A percentile compares a stretch with the other conserved stretches of the same genome.
Conservation (phyloP, 2,797 vertebrate genomes). For the Aerospiza tachiro region DNA sequence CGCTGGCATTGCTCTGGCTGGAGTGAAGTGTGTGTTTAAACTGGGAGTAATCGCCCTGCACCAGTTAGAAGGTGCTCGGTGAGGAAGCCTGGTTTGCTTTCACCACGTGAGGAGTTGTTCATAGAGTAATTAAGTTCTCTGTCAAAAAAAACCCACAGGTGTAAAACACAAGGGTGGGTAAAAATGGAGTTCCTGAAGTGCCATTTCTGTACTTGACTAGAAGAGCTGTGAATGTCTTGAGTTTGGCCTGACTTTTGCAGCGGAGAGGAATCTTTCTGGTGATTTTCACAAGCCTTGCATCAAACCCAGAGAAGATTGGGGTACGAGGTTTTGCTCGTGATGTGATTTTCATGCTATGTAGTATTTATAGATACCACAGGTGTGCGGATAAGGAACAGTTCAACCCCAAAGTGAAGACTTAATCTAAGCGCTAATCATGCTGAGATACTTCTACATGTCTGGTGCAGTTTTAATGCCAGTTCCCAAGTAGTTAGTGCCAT, state of each 20-base stretch:
- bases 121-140: not conserved
- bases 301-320: not conserved
- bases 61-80: not conserved
- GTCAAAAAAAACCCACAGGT: not conserved
- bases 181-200: not conserved
- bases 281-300: not conserved
- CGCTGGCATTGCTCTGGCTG: accelerated
- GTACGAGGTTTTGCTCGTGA: not conserved
- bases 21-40: not conserved
- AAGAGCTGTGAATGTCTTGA: not conserved
- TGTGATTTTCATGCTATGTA: not conserved
- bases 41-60: not conserved
- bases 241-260: not conserved
- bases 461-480: not conserved
- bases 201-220: not conserved
- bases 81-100: not conserved
- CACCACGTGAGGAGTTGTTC: not conserved
- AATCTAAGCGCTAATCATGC: not conserved
- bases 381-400: not conserved
- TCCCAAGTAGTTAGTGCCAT: too few relatives aligned
- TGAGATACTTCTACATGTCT: not conserved
- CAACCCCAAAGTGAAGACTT: not conserved
- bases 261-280: not conserved
- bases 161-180: not conserved
- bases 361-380: not conserved